Base-by-base conservation (phyloP, 2,113 vertebrate species). In the Phalacrocorax carbo region DNA sequence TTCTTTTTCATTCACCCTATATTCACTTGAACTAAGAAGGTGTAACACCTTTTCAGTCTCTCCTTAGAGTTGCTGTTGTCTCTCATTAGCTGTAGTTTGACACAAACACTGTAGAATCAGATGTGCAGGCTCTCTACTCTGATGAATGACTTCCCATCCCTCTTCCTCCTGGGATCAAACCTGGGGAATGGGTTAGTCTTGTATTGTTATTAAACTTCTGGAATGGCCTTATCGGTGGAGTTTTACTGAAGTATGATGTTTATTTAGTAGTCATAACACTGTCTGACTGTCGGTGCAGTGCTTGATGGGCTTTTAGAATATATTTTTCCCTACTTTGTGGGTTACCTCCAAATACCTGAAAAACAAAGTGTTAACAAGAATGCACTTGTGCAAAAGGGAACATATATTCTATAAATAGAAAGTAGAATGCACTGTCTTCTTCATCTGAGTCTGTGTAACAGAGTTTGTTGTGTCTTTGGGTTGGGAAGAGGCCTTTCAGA, bases 241-340 rank as follows among this genome's bases (percentile, higher is more conserved):
- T 60, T 57, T 32, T 40, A 61, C 11, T 40, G 6, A 48, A 86
- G 15, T 52, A 14, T 49, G 36, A 11, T 4, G 20, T 68, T 85
- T 60, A 13, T 87, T 72, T 58, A 15, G 32, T 26, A 30, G n/a
- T 42, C 5, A 5, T 60, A 58, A 27, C 49, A 25, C 49, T 61
- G 34, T 54, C 29, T 26, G n/a, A 32, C 44, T 32, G 32, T 44
- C 36, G 15, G n/a, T n/a, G 21, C 0, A 0, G 25, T 23, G 8
- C 21, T 54, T 57, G 36, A 29, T 54, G 48, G 51, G 58, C 78
- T 90, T 93, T 3, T 3, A 58, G n/a, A 68, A 44, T 65, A 64
- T 6, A 15, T 64, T 81, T 70, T 55, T n/a, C 38, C 20, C 25
- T 70, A 1, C 19, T 66, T 94, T 52, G 64, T 46, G 42, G 15